Base-by-base conservation (phyloP, 2,888 invertebrate genomes). In the Drosophila mimica region DNA sequence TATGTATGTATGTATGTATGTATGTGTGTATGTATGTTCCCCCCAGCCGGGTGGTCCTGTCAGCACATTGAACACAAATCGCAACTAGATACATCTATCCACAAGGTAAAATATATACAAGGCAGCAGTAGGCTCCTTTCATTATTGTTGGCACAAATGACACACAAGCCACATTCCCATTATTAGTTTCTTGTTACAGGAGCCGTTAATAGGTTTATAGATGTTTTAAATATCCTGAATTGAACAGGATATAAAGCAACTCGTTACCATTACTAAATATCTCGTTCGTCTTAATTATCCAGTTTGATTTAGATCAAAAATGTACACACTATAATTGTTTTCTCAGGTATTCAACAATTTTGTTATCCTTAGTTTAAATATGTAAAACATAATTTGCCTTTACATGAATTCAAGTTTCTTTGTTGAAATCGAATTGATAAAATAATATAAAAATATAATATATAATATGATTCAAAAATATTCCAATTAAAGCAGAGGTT, bases 1-100 rank as follows among this genome's bases (percentile, higher is more conserved):
- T 61, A 61, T 59, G 51, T 54, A 11, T 5, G 52, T 52, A 3
- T 25, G 20, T 34, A n/a, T n/a, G 28, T 61, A 61, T 59, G 51
- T 54, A 11, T 5, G 53, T 53, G 1, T 25, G 20, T 34, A 25
- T 53, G 52, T 15, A 15, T 34, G 34, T 34, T 8, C 13, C 34
- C 33, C 38, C 31, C 33, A 30, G 33, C 75, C 57, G 71, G 75
- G 79, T 75, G 78, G 78, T 78, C 78, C 62, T 62, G 79, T 75
- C 79, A 52, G 13, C 70, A 46, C 36, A n/a, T 38, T 46, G 43
- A 34, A 73, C 73, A 61, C 30, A 61, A 73, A 48, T 64, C 49
- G 73, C 62, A 61, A 74, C 63, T 63, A 62, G 54, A 72, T 63
- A 70, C 58, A 53, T 43, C 9, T 40, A 33, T 36, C 40, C 40